Percentiles rank a stretch among this genome's conserved stretches.
phyloP scores from a whole-genome alignment of 2,113 vertebrate species.

The Thalassarche chlororhynchos region DNA sequence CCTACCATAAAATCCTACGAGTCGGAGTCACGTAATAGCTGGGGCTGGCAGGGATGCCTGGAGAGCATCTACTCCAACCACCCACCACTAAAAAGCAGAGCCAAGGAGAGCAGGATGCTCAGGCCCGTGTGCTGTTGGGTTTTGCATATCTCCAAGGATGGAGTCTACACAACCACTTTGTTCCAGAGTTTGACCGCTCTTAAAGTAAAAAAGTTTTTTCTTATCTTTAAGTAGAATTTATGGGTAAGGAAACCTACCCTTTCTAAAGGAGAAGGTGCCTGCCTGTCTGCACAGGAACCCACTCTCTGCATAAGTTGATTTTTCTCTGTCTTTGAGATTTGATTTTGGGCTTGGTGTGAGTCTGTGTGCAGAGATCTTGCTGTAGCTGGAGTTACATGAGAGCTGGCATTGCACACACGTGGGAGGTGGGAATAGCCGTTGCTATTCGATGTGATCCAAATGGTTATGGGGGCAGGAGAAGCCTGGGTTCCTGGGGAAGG shows the following conservation, averaged over 20 bases:
- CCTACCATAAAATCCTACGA: neutral
- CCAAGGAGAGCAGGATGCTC: neutral
- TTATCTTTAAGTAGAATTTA: neutral
- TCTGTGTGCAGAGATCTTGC: neutral
- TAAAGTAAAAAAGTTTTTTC: neutral
- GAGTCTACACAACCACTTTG: neutral
- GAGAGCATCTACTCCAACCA: neutral
- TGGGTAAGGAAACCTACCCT: neutral
- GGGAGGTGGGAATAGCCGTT: neutral
- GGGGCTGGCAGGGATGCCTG: neutral
- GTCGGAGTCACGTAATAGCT: neutral
- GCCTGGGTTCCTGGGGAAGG: neutral
- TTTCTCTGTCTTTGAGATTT: neutral
- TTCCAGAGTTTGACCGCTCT: neutral
- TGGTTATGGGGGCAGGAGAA: neutral
- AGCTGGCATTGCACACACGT: rapidly evolving
- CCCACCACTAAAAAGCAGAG: neutral
- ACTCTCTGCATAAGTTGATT: neutral
- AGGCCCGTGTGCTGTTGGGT: neutral
- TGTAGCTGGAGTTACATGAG: neutral
- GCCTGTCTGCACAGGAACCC: neutral
- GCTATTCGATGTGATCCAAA: neutral
- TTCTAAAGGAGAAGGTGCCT: neutral
- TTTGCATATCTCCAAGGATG: neutral
- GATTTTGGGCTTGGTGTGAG: neutral